Evolutionary conservation across 2,888 invertebrate species (phyloP), one percentile per base, ranked within the genome.

Genomic region (Apamea epomidion): DNA sequence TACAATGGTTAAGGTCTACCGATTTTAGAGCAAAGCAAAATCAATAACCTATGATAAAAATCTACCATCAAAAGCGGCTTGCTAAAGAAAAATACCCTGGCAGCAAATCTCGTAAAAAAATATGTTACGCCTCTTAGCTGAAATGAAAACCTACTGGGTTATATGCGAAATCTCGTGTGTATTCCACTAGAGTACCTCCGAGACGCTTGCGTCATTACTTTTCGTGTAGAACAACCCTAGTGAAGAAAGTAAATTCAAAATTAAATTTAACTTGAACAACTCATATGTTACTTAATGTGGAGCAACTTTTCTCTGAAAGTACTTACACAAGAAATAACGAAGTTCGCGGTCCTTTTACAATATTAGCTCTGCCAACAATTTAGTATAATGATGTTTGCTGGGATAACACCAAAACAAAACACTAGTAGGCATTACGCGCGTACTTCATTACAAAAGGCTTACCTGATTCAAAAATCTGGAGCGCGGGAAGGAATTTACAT

Each of bases 361-460:
- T 89, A 89, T 90, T 88, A 89, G 82, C 86, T 84, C 80, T 62
- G 79, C 82, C 78, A 83, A 88, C 86, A 89, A 89, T 87, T 85
- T 80, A 81, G 83, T 84, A 78, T 83, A 89, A 90, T 81, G 83
- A 88, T 91, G 90, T 91, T 90, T 86, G 86, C 58, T 80, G 75
- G 80, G 85, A 82, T 89, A 86, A 81, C 82, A 83, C 81, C 83
- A 89, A 92, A 93, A 92, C 91, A 92, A 93, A 94, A 92, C 91
- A 91, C 88, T 90, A 93, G 91, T 91, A 92, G 91, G 91, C 78
- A 90, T 90, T 90, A 89, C 85, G 81, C 89, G 91, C 92, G 93
- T 92, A 94, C 93, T 95, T 95, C 94, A 94, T 95, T 95, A 95
- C 94, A 95, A 94, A 94, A 94, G 94, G 95, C 93, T 96, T 95